Evolutionary conservation across 2,797 vertebrate species (phyloP), one percentile per base, ranked within the genome.

Genomic region (Lophotriccus pileatus): DNA sequence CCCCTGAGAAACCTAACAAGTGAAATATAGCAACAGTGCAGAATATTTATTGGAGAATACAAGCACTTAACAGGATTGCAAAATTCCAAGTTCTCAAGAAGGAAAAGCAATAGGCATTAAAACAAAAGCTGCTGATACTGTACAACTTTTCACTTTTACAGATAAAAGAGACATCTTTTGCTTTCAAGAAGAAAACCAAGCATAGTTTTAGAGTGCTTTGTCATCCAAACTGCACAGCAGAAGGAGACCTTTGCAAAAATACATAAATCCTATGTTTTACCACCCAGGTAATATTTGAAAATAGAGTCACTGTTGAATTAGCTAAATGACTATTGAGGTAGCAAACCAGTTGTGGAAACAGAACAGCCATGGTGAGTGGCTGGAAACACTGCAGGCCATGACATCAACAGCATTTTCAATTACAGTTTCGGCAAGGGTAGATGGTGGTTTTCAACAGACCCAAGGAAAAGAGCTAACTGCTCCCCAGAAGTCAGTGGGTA

Each of bases 1-100:
- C 97, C 97, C 95, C 62, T 62, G 96, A 96, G 97, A 97, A 97
- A 96, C 76, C 72, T 93, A 97, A 96, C 75, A 94, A 94, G 63
- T 85, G 85, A 97, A 95, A 94, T 90, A 44, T 22, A 95, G 84
- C 85, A 95, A 86, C 62, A 63, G 46, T 5, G 7, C 67, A 87
- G 96, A 96, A 93, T 91, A 83, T 59, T 92, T 95, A 94, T 89
- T 0, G 7, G 63, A 62, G 90, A 95, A 95, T 96, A 94, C 30
- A 92, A 95, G 87, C 95, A 93, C 94, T 94, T 94, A 92, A 86
- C 41, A 74, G 90, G 44, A 72, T 52, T 94, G 78, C 81, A 90
- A 72, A 94, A 95, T 90, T 95, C 86, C 87, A 86, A 47, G 53
- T 93, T 89, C 90, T 85, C 72, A 68, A 90, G 82, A 77, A 93